Conservation (phyloP, 2,797 vertebrate species). For the Vultur gryphus region DNA sequence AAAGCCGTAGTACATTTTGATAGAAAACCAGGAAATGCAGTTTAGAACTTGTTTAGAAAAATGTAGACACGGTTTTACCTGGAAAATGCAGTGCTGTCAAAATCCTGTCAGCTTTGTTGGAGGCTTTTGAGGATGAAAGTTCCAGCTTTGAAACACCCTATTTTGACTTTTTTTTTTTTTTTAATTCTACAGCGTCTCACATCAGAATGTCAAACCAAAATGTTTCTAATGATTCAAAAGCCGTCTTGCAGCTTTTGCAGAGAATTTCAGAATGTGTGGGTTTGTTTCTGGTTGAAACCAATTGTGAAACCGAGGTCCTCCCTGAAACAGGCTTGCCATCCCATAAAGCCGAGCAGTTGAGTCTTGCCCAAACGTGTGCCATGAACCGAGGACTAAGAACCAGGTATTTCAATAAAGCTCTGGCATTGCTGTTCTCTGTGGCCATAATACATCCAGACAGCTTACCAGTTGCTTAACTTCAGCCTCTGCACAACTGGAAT, state of each 20-base stretch:
- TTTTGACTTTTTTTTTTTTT: not conserved
- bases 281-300: not conserved
- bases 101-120: not conserved
- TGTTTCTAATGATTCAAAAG: not conserved
- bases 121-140: not conserved
- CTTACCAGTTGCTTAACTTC: not conserved
- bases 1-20: not conserved
- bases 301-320: not conserved
- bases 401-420: not conserved
- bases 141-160: not conserved
- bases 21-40: not conserved
- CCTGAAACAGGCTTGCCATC: not conserved
- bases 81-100: constrained; percentile 15
- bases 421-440: not conserved
- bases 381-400: not conserved
- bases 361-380: constrained; percentile 15
- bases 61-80: not conserved
- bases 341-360: not conserved
- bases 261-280: not conserved
- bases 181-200: not conserved
- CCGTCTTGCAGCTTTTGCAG: not conserved
- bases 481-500: constrained; percentile 10
- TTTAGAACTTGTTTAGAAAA: constrained; percentile 4
- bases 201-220: not conserved
- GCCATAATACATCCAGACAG: not conserved